Conservation (phyloP, 2,797 vertebrate species). For the Aphelocoma californica region DNA sequence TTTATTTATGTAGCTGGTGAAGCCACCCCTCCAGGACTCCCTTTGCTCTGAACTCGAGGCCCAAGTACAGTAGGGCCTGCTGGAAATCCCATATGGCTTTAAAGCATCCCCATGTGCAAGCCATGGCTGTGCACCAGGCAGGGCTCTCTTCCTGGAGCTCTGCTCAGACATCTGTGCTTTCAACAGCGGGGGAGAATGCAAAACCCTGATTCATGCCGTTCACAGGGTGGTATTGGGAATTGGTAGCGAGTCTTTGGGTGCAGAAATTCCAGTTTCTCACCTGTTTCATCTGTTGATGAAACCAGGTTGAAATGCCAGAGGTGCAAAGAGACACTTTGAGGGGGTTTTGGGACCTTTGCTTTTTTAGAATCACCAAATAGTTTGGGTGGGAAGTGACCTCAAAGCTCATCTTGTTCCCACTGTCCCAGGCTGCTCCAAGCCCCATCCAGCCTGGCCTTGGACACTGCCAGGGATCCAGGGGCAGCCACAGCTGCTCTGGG, state of each 20-base stretch:
- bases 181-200: background rate
- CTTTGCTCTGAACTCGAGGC: background rate
- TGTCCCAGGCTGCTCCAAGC: accelerated
- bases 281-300: background rate
- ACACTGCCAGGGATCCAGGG: background rate
- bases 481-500: background rate
- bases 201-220: background rate
- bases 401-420: background rate
- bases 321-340: background rate
- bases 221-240: accelerated
- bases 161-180: background rate
- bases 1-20: background rate
- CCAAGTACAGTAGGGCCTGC: accelerated
- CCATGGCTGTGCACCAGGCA: background rate
- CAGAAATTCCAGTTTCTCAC: background rate
- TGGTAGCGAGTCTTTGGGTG: background rate
- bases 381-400: background rate
- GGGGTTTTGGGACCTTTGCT: background rate
- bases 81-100: background rate
- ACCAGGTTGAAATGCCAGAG: background rate
- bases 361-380: background rate
- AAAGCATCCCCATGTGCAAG: background rate
- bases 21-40: background rate
- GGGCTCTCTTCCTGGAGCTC: background rate
- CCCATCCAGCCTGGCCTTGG: accelerated